Percentiles rank a stretch among this genome's conserved stretches.
Conservation (phyloP, 2,113 vertebrate genomes). For the Phalacrocorax carbo region DNA sequence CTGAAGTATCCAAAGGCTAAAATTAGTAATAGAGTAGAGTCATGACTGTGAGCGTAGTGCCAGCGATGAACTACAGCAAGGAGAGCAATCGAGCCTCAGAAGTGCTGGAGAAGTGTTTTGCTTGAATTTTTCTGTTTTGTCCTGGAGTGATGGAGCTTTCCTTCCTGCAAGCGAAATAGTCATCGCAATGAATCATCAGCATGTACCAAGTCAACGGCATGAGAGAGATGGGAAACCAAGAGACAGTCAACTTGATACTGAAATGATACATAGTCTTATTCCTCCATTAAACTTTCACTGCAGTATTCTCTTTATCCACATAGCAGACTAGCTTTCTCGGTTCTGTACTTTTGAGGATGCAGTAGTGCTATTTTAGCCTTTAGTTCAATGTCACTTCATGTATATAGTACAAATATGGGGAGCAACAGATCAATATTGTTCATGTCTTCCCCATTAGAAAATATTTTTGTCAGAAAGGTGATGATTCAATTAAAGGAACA, state of each 20-base stretch:
- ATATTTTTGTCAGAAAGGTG: neutral
- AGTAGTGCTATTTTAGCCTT: neutral
- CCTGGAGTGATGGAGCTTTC: neutral
- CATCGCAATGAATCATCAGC: neutral
- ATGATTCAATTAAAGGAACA: neutral
- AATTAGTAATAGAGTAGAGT: conserved; percentile 10
- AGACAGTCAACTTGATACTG: neutral
- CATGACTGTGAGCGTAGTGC: neutral
- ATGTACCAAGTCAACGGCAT: neutral
- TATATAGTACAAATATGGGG: neutral
- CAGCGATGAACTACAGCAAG: neutral
- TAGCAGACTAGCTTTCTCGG: neutral
- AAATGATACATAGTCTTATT: neutral
- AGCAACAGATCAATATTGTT: neutral
- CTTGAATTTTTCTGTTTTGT: neutral
- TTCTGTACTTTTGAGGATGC: conserved; percentile 3
- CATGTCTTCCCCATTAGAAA: neutral
- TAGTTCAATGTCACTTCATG: neutral
- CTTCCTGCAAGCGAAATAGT: neutral
- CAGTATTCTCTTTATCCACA: neutral
- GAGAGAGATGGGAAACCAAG: neutral
- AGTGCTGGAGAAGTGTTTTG: neutral
- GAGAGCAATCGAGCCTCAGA: neutral
- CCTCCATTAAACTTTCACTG: neutral
- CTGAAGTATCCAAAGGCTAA: conserved; percentile 28